phyloP scores from a whole-genome alignment of 2,888 invertebrate genomes.

The Aspidapion aeneum region DNA sequence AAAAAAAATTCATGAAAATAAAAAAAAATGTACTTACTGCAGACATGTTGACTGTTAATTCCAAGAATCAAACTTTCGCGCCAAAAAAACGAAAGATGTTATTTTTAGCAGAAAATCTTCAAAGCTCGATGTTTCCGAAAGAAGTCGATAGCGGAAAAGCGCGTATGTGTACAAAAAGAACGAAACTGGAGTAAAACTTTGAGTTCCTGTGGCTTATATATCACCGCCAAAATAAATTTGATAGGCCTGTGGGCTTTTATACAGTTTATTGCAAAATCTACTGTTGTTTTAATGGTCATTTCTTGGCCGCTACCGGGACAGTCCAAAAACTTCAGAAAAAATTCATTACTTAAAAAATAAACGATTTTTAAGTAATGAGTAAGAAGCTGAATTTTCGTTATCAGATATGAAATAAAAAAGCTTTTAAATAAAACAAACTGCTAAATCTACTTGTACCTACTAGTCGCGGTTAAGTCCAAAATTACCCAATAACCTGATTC shows the following conservation, averaged over 20 bases:
- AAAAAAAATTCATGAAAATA: neutral
- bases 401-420: too few species aligned
- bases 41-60: neutral
- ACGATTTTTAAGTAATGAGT: too few species aligned
- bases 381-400: too few species aligned
- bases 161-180: neutral
- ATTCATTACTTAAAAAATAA: too few species aligned
- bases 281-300: slow-evolving; percentile 13
- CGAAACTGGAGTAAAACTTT: neutral
- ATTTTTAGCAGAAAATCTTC: neutral
- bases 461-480: too few species aligned
- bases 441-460: too few species aligned
- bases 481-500: too few species aligned
- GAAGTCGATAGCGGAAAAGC: neutral
- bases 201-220: slow-evolving; percentile 18
- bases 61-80: neutral
- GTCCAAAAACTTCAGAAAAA: slow-evolving; percentile 3
- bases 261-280: slow-evolving; percentile 19
- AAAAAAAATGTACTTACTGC: slow-evolving; percentile 3
- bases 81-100: neutral
- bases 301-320: slow-evolving; percentile 7
- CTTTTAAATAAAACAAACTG: too few species aligned
- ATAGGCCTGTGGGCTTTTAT: slow-evolving; percentile 19
- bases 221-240: slow-evolving; percentile 21
- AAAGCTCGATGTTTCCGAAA: too few species aligned